A percentile compares a stretch with the other conserved stretches of the same genome.
Conservation (phyloP, 1,140 invertebrate species). For the Penaeus indicus region DNA sequence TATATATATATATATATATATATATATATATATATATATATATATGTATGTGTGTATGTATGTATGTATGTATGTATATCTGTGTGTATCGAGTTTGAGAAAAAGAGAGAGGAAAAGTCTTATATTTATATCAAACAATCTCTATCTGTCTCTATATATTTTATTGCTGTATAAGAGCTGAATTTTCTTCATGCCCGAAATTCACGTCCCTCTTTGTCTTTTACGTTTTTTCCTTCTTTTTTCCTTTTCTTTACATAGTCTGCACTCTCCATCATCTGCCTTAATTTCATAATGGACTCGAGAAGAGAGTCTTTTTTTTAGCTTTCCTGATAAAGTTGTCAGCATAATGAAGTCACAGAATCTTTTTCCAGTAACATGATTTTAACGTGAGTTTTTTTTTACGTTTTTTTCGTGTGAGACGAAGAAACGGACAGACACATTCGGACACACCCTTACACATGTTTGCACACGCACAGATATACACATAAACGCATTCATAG, state of each 20-base stretch:
- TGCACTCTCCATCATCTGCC: too few species aligned
- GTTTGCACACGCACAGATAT: not conserved
- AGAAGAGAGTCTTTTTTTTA: too few species aligned
- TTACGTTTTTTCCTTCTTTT: too few species aligned
- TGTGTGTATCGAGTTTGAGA: not conserved
- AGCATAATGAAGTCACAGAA: too few species aligned
- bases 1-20: not conserved
- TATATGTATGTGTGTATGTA: not conserved
- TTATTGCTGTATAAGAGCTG: too few species aligned
- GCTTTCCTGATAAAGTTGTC: too few species aligned
- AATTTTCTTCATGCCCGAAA: too few species aligned
- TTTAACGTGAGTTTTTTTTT: not conserved
- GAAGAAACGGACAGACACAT: not conserved
- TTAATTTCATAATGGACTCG: too few species aligned
- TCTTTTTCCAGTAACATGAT: not conserved
- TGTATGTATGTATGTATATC: not conserved
- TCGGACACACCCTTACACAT: not conserved
- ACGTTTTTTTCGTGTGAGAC: not conserved
- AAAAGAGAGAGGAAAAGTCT: not conserved
- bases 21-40: constrained; percentile 16
- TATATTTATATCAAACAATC: not conserved
- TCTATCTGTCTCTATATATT: not conserved
- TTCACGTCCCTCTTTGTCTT: too few species aligned
- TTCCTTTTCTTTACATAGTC: too few species aligned
- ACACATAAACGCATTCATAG: not conserved